phyloP scores from a whole-genome alignment of 2,888 invertebrate species.

The Trichogramma dendrolimi region DNA sequence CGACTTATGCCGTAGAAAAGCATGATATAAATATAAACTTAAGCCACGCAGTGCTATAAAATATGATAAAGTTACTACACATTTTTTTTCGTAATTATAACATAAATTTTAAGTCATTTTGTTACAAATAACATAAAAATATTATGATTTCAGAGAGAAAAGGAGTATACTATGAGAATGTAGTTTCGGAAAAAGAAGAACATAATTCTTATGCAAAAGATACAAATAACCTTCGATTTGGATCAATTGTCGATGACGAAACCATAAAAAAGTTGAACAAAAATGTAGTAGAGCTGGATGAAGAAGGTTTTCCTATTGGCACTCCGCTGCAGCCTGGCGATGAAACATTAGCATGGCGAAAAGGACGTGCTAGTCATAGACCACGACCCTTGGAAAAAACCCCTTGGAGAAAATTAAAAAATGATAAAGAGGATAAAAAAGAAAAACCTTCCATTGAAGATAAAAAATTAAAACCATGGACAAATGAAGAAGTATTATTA shows the following conservation, averaged over 20 bases:
- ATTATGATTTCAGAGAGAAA: constrained; percentile 53
- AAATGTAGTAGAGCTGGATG: constrained; percentile 44
- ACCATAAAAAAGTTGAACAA: constrained; percentile 30
- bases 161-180: constrained; percentile 53
- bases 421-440: constrained; percentile 32
- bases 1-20: too few species aligned
- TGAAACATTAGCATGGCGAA: constrained; percentile 58
- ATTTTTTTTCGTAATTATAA: background rate
- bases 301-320: constrained; percentile 53
- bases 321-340: constrained; percentile 49
- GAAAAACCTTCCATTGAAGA: background rate
- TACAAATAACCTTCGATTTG: constrained; percentile 38
- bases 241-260: constrained; percentile 34
- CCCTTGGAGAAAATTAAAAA: constrained; percentile 44
- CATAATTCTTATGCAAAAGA: constrained; percentile 10
- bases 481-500: constrained; percentile 45
- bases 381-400: constrained; percentile 33
- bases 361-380: constrained; percentile 40
- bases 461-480: constrained; percentile 46
- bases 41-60: too few species aligned
- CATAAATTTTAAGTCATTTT: background rate
- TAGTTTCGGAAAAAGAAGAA: constrained; percentile 47
- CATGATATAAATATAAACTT: too few species aligned
- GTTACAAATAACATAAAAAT: background rate
- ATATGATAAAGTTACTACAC: background rate